Base-by-base conservation (phyloP, 2,797 vertebrate species). In the Sebastes flavidus region DNA sequence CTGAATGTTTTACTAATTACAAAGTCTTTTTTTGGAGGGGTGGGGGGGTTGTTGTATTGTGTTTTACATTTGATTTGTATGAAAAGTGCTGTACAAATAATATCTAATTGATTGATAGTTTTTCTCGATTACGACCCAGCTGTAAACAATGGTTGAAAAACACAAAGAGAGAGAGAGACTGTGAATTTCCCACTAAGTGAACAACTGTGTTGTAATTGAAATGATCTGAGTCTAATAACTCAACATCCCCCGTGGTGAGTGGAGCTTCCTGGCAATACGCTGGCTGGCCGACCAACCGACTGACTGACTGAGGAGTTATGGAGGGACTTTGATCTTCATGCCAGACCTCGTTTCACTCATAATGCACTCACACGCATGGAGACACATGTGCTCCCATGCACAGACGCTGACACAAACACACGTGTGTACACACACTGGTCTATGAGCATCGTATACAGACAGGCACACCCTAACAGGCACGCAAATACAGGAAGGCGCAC, bases 321-420 rank as follows among this genome's bases (percentile, higher is more conserved):
- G 84, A 82, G 78, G 68, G 65, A 83, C 92, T 94, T 93, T 94
- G 91, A 95, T 93, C 83, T 92, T 72, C 62, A 52, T 71, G 90
- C 91, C 92, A 94, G 87, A 83, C 56, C 65, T 79, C 22, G 75
- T 81, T 90, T 89, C 76, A 83, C 82, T 86, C 87, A 83, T 78
- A 89, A 91, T 63, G 75, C 78, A 73, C 87, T 91, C 87, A 89
- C 86, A 91, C 75, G 72, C 87, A 87, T 82, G 59, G 73, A 87
- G 83, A 87, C 82, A 75, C 86, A 79, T 82, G 69, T 85, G 86
- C 84, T 81, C 73, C 65, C 86, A 87, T 65, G 69, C 81, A 71
- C 71, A 88, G 73, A 89, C 61, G 24, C 84, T 81, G 84, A 89
- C 70, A 92, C 86, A 85, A 75, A 87, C 84, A 89, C 77, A 82